phyloP scores from a whole-genome alignment of 2,113 vertebrate genomes.

The Lanius collurio region DNA sequence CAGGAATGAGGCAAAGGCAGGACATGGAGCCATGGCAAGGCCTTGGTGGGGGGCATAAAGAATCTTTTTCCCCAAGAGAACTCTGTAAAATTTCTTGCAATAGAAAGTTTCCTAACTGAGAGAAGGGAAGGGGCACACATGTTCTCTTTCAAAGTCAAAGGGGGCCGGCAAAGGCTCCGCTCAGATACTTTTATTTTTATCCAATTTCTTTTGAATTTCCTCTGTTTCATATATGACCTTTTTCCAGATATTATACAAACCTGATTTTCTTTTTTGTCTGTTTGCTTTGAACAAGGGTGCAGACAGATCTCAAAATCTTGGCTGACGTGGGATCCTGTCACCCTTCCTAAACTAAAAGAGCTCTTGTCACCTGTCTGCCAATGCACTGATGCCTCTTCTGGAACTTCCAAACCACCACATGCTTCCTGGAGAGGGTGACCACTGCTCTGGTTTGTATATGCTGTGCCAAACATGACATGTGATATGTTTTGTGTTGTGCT shows the following conservation, averaged over 20 bases:
- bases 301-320: constrained; percentile 1
- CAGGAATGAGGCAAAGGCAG: not conserved
- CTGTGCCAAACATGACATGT: not conserved
- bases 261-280: not conserved
- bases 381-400: not conserved
- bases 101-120: not conserved
- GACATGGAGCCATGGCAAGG: not conserved
- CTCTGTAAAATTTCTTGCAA: not conserved
- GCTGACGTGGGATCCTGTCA: not conserved
- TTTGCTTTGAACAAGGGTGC: not conserved
- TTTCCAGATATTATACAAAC: not conserved
- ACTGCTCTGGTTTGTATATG: not conserved
- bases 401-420: not conserved
- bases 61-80: not conserved
- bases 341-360: not conserved
- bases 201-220: not conserved
- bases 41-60: too few species aligned
- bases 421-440: not conserved
- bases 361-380: not conserved
- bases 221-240: not conserved
- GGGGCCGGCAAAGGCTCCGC: not conserved
- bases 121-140: not conserved
- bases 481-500: not conserved
- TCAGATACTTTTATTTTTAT: not conserved
- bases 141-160: not conserved